These are phyloP conservation scores for Dufourea novaeangliae DNA, from an alignment of 1,140 invertebrate species.

Conservation along the genomic window DNA sequence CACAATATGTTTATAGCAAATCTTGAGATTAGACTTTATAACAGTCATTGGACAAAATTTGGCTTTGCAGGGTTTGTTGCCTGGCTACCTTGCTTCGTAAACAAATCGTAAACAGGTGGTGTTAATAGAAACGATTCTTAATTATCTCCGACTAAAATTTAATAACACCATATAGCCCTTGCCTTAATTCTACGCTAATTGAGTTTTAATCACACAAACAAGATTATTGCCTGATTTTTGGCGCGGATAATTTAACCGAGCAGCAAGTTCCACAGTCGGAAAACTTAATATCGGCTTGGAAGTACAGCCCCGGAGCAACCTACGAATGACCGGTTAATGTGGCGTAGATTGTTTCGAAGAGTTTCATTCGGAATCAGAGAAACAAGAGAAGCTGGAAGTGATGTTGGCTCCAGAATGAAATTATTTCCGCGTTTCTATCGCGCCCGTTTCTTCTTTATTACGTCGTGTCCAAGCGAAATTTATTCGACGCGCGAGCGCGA, in stretches of 20 bases:
- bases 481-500: conserved; percentile 44
- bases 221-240: conserved; percentile 10
- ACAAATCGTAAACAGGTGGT: not conserved
- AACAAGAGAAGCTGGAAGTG: conserved; percentile 1
- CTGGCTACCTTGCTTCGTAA: too few species aligned
- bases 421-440: conserved; percentile 39
- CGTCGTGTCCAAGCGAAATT: conserved; percentile 38
- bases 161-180: not conserved
- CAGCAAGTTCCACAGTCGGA: conserved; percentile 4
- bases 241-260: not conserved
- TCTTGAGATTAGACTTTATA: too few species aligned
- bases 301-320: not conserved
- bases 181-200: not conserved
- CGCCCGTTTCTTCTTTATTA: conserved; percentile 37
- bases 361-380: conserved; percentile 26
- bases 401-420: conserved; percentile 44
- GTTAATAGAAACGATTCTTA: not conserved
- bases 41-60: too few species aligned
- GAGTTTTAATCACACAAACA: conserved; percentile 1
- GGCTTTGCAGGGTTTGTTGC: too few species aligned
- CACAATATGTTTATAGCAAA: too few species aligned
- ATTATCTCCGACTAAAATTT: not conserved
- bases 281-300: conserved; percentile 36
- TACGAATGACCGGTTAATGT: conserved; percentile 36
- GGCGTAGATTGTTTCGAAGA: conserved; percentile 35